Evolutionary conservation across 2,113 vertebrate species (phyloP).

Genomic region (Pteruthius melanotis): DNA sequence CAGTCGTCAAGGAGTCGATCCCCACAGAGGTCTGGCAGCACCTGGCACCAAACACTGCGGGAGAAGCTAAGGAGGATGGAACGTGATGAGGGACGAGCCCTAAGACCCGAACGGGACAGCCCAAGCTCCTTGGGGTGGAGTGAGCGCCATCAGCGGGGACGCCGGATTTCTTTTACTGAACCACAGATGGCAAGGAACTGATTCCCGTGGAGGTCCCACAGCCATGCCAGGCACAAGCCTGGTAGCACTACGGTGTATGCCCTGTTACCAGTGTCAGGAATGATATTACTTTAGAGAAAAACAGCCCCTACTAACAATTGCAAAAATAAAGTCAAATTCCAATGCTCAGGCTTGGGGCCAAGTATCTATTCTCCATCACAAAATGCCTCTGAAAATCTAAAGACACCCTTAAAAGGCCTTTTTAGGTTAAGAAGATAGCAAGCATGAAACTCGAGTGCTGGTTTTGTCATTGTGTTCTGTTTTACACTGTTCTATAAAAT

Average conservation of each 20-base stretch:
- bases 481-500: neutral
- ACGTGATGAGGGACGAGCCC: neutral
- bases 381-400: neutral
- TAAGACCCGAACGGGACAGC: fast-evolving
- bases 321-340: neutral
- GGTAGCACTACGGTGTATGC: neutral
- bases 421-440: neutral
- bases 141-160: fast-evolving
- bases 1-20: neutral
- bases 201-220: fast-evolving
- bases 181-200: neutral
- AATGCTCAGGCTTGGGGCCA: neutral
- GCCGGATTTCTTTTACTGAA: neutral
- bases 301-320: neutral
- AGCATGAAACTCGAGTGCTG: neutral
- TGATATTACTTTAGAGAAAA: neutral
- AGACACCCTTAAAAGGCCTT: neutral
- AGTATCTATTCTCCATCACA: neutral
- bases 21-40: neutral
- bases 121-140: neutral
- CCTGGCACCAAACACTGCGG: neutral
- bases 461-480: neutral
- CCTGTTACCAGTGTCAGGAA: neutral
- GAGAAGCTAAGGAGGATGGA: neutral
- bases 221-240: neutral